Evolutionary conservation across 2,113 vertebrate genomes (phyloP), one percentile per base, ranked within the genome.

Genomic region (Sterrhoptilus dennistouni): DNA sequence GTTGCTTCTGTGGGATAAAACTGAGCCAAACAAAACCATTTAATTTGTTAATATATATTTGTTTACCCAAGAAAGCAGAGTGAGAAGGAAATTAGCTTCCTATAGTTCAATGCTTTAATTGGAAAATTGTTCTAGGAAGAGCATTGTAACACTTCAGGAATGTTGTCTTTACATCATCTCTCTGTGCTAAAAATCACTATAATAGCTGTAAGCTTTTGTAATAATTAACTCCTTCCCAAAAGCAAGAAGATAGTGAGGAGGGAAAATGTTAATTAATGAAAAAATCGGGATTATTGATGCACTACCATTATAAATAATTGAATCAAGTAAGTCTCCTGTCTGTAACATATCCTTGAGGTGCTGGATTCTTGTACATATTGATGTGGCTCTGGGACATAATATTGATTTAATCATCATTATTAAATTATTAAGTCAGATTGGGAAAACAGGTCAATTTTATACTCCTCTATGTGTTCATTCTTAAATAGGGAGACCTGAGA

Each of bases 331-430:
- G 81, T 95, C 64, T 79, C 60, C 52, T 91, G 79, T 70, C 42
- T 87, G 69, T 86, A 95, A 94, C 45, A n/a, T 82, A 85, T 95
- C 83, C 69, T 96, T 92, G 63, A 93, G 87, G 90, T 89, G 66
- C 19, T 92, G 79, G 63, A 89, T 94, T 95, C 74, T 93, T 75
- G 81, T 95, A 85, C 96, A 81, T 75, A 90, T 69, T 89, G 96
- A 95, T 96, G 57, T 47, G 87, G 63, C 79, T 95, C 56, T 92
- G 81, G 82, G 94, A 94, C 61, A 89, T 66, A 93, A 76, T 70
- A 97, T 96, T 96, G 93, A 97, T 98, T 97, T 95, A 92, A 94
- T 90, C 36, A 78, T 89, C 81, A 56, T 94, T 95, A 49, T 44
- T 91, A 56, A 75, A 81, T 75, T 97, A 81, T 85, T 96, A 87